Evolutionary conservation across 2,888 invertebrate species (phyloP).

Genomic region (Liposcelis brunnea): DNA sequence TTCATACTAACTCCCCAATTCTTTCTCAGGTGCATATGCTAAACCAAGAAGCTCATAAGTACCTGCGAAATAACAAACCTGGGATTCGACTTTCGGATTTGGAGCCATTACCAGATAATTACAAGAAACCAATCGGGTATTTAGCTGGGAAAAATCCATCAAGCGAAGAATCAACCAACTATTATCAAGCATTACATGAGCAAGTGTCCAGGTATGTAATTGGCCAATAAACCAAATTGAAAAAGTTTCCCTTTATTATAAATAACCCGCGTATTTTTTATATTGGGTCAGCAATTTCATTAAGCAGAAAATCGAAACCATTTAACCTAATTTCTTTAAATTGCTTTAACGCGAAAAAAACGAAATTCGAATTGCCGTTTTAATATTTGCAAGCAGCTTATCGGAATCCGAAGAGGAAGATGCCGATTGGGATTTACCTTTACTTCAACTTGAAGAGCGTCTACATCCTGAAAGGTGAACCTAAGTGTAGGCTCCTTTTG

Average conservation of each 20-base stretch:
- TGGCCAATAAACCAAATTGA: too few relatives aligned
- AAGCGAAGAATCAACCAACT: slow-evolving; percentile 19
- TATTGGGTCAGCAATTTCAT: slow-evolving; percentile 29
- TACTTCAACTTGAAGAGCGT: slow-evolving; percentile 29
- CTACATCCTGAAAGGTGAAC: slow-evolving; percentile 22
- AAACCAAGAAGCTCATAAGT: slow-evolving; percentile 48
- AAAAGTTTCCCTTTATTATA: not conserved
- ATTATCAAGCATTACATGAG: slow-evolving; percentile 24
- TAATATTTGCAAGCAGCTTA: slow-evolving; percentile 1
- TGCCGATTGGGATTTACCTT: slow-evolving; percentile 42
- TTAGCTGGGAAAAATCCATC: slow-evolving; percentile 18
- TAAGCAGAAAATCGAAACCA: slow-evolving; percentile 12
- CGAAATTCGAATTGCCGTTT: too few relatives aligned
- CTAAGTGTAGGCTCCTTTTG: not conserved
- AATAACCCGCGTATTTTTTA: slow-evolving; percentile 20
- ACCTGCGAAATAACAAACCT: slow-evolving; percentile 42
- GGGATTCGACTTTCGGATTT: slow-evolving; percentile 37
- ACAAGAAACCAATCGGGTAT: slow-evolving; percentile 23
- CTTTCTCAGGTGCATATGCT: slow-evolving; percentile 39
- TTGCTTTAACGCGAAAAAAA: too few relatives aligned
- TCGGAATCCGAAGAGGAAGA: slow-evolving; percentile 34
- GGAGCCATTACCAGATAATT: slow-evolving; percentile 36
- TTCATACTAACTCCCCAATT: too few relatives aligned
- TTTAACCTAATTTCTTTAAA: slow-evolving; percentile 9
- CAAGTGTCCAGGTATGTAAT: slow-evolving; percentile 31